Evolutionary conservation across 2,797 vertebrate species (phyloP).

Genomic region (Mycteria americana): DNA sequence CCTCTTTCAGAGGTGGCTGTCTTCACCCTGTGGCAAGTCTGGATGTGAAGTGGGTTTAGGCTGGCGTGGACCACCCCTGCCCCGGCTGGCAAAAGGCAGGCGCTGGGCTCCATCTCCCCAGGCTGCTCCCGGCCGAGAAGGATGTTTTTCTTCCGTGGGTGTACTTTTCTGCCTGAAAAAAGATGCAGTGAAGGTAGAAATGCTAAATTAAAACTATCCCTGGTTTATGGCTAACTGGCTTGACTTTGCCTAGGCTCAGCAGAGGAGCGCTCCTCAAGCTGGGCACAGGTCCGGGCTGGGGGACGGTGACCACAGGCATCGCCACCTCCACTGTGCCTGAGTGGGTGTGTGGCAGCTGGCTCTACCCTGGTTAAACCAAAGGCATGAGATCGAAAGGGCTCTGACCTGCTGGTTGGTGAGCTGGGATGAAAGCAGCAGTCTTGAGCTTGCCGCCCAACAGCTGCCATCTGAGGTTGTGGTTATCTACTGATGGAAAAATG

Average conservation of each 20-base stretch:
- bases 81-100: neutral
- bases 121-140: neutral
- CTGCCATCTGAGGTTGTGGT: neutral
- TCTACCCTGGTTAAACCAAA: neutral
- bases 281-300: neutral
- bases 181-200: neutral
- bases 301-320: neutral
- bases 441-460: neutral
- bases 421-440: neutral
- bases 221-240: neutral
- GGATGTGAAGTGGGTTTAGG: neutral
- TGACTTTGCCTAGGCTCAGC: neutral
- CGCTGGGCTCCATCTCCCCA: neutral
- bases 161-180: neutral
- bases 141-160: neutral
- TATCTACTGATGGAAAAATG: neutral
- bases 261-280: accelerated
- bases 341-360: neutral
- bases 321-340: neutral
- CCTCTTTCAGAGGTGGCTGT: neutral
- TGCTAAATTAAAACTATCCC: accelerated
- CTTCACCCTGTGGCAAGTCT: accelerated
- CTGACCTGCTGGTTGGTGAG: neutral
- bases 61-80: neutral
- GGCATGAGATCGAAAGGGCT: neutral